Evolutionary conservation across 2,113 vertebrate genomes (phyloP).

Genomic region (Anolis carolinensis): DNA sequence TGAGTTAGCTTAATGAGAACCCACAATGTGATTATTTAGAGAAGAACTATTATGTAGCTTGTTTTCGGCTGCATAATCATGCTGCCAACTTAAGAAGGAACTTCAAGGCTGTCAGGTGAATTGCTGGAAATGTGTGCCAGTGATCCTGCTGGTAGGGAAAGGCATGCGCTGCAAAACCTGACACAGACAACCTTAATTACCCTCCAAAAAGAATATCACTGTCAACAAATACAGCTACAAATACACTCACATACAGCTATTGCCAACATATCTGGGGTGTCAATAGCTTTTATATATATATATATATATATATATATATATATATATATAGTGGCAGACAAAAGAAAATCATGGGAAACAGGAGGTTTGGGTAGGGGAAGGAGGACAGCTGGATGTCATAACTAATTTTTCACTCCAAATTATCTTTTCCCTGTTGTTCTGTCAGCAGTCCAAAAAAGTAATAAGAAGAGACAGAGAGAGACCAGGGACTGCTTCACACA

Average conservation of each 20-base stretch:
- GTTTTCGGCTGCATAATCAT: slow-evolving; percentile 23
- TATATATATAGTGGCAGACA: no score
- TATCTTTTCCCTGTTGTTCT: background rate
- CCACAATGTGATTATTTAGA: slow-evolving; percentile 7
- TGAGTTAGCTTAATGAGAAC: slow-evolving; percentile 18
- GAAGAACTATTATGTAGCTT: background rate
- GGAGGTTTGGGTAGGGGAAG: no score
- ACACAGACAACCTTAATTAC: slow-evolving; percentile 5
- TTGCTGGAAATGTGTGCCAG: background rate
- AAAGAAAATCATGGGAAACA: background rate
- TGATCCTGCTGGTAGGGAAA: background rate
- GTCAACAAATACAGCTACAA: background rate
- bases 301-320: no score
- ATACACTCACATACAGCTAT: background rate
- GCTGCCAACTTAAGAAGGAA: background rate
- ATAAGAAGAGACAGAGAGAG: no score
- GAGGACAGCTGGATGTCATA: no score
- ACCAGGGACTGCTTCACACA: no score
- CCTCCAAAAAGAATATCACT: slow-evolving; percentile 1
- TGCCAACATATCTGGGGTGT: background rate
- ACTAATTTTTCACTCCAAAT: background rate
- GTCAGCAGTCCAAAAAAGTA: background rate
- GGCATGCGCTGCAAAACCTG: background rate
- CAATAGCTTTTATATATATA: no score
- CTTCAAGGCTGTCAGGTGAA: slow-evolving; percentile 21